A percentile compares a stretch with the other conserved stretches of the same genome.
phyloP scores from a whole-genome alignment of 2,888 invertebrate species.

The Ophraella communa region DNA sequence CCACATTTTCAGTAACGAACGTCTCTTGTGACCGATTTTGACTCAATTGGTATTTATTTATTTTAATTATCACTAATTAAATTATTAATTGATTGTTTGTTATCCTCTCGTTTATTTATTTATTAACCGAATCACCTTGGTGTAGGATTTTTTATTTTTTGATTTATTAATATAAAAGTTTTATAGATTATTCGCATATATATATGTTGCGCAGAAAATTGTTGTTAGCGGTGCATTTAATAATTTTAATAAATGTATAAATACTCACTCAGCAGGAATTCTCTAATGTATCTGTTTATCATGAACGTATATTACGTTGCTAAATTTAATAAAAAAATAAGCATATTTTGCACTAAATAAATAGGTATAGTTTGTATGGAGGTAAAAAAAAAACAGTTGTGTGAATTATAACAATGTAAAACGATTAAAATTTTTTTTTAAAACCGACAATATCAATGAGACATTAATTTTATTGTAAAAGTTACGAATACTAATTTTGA shows the following conservation, averaged over 20 bases:
- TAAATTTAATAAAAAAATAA: not conserved
- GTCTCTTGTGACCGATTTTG: not conserved
- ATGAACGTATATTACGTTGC: not conserved
- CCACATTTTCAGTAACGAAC: not conserved
- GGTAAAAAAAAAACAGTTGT: too few species aligned
- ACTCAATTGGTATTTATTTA: conserved; percentile 8
- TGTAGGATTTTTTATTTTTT: conserved; percentile 27
- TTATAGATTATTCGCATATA: conserved; percentile 9
- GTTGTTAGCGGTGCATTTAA: not conserved
- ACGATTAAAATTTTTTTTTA: too few species aligned
- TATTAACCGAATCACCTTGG: conserved; percentile 38
- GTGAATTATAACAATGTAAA: too few species aligned
- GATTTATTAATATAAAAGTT: conserved; percentile 24
- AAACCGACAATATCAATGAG: too few species aligned
- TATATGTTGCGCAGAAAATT: conserved; percentile 3
- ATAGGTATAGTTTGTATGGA: conserved; percentile 15
- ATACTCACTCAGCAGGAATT: not conserved
- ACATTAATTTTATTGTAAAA: too few species aligned
- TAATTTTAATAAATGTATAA: not conserved
- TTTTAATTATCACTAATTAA: conserved; percentile 28
- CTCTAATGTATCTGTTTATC: not conserved
- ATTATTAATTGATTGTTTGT: conserved; percentile 32
- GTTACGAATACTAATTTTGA: too few species aligned
- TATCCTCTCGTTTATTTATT: conserved; percentile 30
- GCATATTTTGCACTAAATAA: not conserved